phyloP scores from a whole-genome alignment of 1,140 invertebrate species.

The Drosophila gunungcola region DNA sequence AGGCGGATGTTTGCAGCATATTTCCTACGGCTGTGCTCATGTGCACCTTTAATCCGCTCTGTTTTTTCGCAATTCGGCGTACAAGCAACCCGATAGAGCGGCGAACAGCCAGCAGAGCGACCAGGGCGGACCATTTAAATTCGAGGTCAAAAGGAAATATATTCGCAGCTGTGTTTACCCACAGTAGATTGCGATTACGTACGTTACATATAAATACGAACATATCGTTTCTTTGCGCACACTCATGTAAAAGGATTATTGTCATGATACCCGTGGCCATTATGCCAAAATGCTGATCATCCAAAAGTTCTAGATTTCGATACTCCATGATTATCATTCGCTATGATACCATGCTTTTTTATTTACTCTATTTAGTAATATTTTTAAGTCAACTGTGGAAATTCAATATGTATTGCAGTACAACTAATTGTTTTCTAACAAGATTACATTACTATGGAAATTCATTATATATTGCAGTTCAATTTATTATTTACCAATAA shows the following conservation, averaged over 20 bases:
- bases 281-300: constrained; percentile 1
- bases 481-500: too few relatives aligned
- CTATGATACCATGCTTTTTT: too few relatives aligned
- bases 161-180: constrained; percentile 78
- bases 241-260: constrained; percentile 11
- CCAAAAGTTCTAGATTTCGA: not conserved
- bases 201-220: constrained; percentile 37
- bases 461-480: too few relatives aligned
- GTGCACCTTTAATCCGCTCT: constrained; percentile 82
- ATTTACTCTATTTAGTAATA: too few relatives aligned
- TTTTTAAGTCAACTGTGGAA: too few relatives aligned
- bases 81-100: constrained; percentile 59
- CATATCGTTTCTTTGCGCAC: constrained; percentile 17
- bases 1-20: constrained; percentile 83
- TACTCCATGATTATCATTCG: not conserved
- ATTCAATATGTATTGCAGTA: too few relatives aligned
- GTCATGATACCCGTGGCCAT: constrained; percentile 1
- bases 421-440: too few relatives aligned
- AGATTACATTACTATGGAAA: too few relatives aligned
- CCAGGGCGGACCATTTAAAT: constrained; percentile 75
- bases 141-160: constrained; percentile 74
- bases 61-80: constrained; percentile 59
- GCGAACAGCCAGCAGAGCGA: constrained; percentile 47
- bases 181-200: constrained; percentile 62
- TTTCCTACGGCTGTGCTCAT: constrained; percentile 80